Evolutionary conservation across 2,888 invertebrate genomes (phyloP), one percentile per base, ranked within the genome.

Genomic region (Epinotia demarniana): DNA sequence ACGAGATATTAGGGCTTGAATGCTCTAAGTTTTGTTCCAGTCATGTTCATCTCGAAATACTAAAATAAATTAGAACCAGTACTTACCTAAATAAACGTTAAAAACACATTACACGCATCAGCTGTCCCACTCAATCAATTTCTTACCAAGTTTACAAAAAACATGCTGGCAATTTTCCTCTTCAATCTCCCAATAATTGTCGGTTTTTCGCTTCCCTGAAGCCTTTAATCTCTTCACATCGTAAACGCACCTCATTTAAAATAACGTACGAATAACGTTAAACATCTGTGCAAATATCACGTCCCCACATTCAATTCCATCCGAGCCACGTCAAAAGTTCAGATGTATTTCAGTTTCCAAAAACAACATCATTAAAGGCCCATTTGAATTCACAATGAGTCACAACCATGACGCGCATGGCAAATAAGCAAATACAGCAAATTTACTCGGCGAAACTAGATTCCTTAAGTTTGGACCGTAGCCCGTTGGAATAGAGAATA

Each of bases 301-400:
- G 58, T 46, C 16, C 11, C 58, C 23, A 69, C 57, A 68, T 68
- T 60, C 69, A 46, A 69, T 69, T 69, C 58, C 58, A 46, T 12
- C 39, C 19, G n/a, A 13, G 16, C 16, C 39, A 63, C 46, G 43
- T 64, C 66, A 66, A 69, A 64, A 64, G 63, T 70, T 69, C 63
- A 74, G 57, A 63, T 68, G 68, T 77, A 77, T 81, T 82, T 81
- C 77, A 73, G 80, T 80, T 81, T 77, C 78, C 80, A 81, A 83
- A 85, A 86, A 85, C 82, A 85, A 84, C 80, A 80, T 84, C 85
- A 88, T 87, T 87, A 88, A 81, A 81, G 79, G 83, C 83, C 83
- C 81, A 86, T 89, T 87, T 85, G 84, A 85, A 88, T 87, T 82
- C 84, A 82, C 79, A 79, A 82, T 81, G 81, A 82, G 82, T 77